Evolutionary conservation across 2,888 invertebrate species (phyloP).

Genomic region (Leptopilina syphax): DNA sequence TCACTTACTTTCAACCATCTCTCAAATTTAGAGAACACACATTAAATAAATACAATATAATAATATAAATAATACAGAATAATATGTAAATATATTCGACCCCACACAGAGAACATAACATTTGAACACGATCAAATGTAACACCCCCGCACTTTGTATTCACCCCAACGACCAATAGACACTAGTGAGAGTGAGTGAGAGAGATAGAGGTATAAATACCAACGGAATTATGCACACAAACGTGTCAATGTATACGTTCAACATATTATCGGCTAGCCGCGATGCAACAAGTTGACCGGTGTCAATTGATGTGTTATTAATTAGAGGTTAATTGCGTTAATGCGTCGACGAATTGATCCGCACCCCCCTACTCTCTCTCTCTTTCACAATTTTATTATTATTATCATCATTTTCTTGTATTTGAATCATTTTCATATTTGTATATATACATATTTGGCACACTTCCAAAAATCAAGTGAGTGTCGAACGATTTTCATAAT

Average conservation of each 20-base stretch:
- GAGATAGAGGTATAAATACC: constrained; percentile 41
- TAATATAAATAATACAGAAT: too few relatives aligned
- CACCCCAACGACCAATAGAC: constrained; percentile 13
- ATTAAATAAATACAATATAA: too few relatives aligned
- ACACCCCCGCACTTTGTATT: constrained; percentile 41
- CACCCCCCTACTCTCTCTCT: constrained; percentile 52
- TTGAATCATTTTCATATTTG: constrained; percentile 65
- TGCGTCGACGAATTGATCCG: constrained; percentile 65
- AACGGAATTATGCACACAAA: constrained; percentile 60
- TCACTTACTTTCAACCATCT: too few relatives aligned
- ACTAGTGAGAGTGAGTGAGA: neutral
- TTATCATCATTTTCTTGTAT: constrained; percentile 63
- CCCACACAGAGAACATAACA: neutral
- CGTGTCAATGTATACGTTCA: constrained; percentile 58
- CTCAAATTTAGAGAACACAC: too few relatives aligned
- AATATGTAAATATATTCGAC: neutral
- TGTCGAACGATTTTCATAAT: constrained; percentile 73
- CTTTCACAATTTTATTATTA: constrained; percentile 55
- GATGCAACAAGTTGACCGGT: constrained; percentile 76
- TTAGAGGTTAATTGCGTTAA: constrained; percentile 76
- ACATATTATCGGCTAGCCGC: constrained; percentile 69
- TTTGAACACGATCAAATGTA: constrained; percentile 29
- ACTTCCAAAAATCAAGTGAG: constrained; percentile 63
- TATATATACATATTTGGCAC: constrained; percentile 66
- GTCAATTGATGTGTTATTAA: constrained; percentile 77